Evolutionary conservation across 2,888 invertebrate species (phyloP), one percentile per base, ranked within the genome.

Genomic region (Drosophila colorata): DNA sequence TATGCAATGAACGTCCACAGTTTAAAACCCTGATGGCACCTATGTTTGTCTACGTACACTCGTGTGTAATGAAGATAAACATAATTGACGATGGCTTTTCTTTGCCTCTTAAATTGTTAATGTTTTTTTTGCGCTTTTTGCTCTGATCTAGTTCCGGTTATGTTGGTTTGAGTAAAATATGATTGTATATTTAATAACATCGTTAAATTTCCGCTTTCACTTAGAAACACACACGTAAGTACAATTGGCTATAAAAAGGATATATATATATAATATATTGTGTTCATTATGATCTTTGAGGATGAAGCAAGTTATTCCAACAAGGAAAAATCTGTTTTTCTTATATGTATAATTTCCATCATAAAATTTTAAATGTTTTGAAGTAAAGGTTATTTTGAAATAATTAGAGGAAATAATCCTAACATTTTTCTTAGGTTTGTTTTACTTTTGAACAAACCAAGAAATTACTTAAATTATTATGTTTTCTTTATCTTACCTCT

Each of bases 61-160:
- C 38, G 38, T 25, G 25, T 65, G 64, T 44, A 25, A 25, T 41
- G 33, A 41, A 52, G 41, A 41, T 23, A 20, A 31, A 16, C 41
- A 41, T 61, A 63, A 61, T 76, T 61, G 60, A 56, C 40, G 40
- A 49, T 14, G 11, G 41, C 66, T 58, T 74, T 65, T 75, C 47
- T 75, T 59, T 52, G 23, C 18, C 44, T 41, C 40, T 56, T 61
- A 65, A 60, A 55, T 52, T 51, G 49, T 51, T 55, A 43, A 52
- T 49, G 46, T 38, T 59, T 52, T 44, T 37, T 44, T 14, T 43
- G 47, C 43, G 33, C 33, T 53, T 49, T 68, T 69, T 55, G 46
- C 40, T 52, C 63, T 73, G 67, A 69, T 78, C 70, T 74, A 71
- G 81, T 87, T 83, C 87, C 87, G 82, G 79, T 74, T 74, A 56